A percentile compares a stretch with the other conserved stretches of the same genome.
phyloP scores from a whole-genome alignment of 2,797 vertebrate genomes.

The Aplochiton taeniatus region DNA sequence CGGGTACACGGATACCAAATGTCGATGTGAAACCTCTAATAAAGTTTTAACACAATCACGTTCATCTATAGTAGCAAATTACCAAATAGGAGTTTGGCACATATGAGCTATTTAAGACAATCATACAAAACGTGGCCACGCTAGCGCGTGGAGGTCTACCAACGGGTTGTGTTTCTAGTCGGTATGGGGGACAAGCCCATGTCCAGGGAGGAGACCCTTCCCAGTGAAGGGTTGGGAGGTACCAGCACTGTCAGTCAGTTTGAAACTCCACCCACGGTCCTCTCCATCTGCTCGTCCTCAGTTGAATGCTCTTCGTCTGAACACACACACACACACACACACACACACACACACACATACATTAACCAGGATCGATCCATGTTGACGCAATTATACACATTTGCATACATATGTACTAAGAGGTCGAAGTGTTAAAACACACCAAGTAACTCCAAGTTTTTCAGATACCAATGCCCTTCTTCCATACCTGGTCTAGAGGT shows the following conservation, averaged over 20 bases:
- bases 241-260: slow-evolving; percentile 27
- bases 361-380: not conserved
- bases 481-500: too few species aligned
- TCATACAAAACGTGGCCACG: slow-evolving; percentile 41
- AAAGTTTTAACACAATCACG: slow-evolving; percentile 28
- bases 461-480: too few species aligned
- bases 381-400: too few species aligned
- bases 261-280: slow-evolving; percentile 35
- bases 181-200: slow-evolving; percentile 37
- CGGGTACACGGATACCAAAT: not conserved
- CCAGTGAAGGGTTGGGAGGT: slow-evolving; percentile 38
- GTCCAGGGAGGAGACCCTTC: slow-evolving; percentile 42
- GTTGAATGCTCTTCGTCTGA: slow-evolving; percentile 39
- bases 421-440: too few species aligned
- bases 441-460: too few species aligned
- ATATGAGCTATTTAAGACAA: slow-evolving; percentile 44
- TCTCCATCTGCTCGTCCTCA: slow-evolving; percentile 38
- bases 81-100: slow-evolving; percentile 58
- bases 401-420: too few species aligned
- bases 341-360: not conserved
- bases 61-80: slow-evolving; percentile 51
- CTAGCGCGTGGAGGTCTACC: slow-evolving; percentile 40
- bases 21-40: slow-evolving; percentile 11
- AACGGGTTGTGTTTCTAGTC: slow-evolving; percentile 41
- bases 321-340: slow-evolving; percentile 10